Conservation (phyloP, 2,797 vertebrate species). For the Rhinella marina region DNA sequence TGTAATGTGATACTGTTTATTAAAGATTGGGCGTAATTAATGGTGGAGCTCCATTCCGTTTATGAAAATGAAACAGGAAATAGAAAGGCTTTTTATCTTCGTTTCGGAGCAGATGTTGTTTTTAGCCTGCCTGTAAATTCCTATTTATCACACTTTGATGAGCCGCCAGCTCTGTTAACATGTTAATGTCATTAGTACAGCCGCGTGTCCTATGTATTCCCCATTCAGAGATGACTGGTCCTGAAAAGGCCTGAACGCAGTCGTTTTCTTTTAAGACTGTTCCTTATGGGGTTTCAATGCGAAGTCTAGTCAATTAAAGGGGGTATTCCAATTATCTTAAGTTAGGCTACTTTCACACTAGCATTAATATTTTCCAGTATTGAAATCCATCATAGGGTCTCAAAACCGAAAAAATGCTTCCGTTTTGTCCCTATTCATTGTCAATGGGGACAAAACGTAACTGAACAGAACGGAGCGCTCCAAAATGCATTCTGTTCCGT, state of each 20-base stretch:
- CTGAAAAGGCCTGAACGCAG: not conserved
- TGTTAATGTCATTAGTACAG: slow-evolving; percentile 46
- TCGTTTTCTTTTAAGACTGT: not conserved
- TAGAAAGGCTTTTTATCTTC: slow-evolving; percentile 57
- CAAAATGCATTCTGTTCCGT: no score
- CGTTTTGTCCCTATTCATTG: no score
- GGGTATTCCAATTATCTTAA: no score
- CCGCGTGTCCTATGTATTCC: slow-evolving; percentile 14
- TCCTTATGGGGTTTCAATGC: not conserved
- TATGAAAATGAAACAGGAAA: slow-evolving; percentile 52
- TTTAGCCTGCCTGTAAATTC: slow-evolving; percentile 49
- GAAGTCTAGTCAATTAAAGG: no score
- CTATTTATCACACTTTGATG: slow-evolving; percentile 61
- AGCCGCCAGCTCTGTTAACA: slow-evolving; percentile 54
- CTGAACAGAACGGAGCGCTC: no score
- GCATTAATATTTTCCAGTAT: no score
- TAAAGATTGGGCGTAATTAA: slow-evolving; percentile 54
- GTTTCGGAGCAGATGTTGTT: slow-evolving; percentile 56
- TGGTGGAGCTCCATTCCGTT: slow-evolving; percentile 47
- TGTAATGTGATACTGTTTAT: slow-evolving; percentile 57
- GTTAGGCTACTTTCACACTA: no score
- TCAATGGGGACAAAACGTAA: no score
- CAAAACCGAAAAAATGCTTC: no score
- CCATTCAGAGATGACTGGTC: slow-evolving; percentile 16
- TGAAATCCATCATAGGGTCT: no score